Conservation (phyloP, 1,140 invertebrate genomes). For the Atta colombica region DNA sequence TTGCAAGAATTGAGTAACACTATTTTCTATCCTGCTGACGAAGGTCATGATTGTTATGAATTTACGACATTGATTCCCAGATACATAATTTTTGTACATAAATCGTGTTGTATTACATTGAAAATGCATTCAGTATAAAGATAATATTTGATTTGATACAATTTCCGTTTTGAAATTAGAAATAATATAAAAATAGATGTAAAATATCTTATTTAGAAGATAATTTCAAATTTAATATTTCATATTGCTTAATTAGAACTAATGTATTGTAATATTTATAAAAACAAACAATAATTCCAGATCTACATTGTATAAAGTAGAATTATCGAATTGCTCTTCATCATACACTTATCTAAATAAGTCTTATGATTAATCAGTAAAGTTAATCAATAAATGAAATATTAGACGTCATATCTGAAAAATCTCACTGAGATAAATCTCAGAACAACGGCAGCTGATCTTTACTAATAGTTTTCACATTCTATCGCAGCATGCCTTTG, state of each 20-base stretch:
- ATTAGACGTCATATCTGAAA: constrained; percentile 44
- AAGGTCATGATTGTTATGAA: constrained; percentile 17
- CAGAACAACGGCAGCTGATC: background rate
- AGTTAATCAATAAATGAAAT: constrained; percentile 29
- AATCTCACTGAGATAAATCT: constrained; percentile 41
- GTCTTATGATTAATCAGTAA: constrained; percentile 17
- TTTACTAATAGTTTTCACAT: constrained; percentile 47
- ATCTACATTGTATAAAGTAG: constrained; percentile 1
- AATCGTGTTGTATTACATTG: background rate
- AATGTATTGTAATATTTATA: background rate
- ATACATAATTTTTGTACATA: background rate
- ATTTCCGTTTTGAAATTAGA: background rate
- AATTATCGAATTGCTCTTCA: constrained; percentile 14
- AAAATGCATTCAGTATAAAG: background rate
- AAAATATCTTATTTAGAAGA: background rate
- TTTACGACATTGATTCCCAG: background rate
- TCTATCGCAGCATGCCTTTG: constrained; percentile 35
- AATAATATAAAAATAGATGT: background rate
- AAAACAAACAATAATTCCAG: background rate
- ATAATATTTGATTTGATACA: background rate
- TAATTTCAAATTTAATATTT: constrained; percentile 23
- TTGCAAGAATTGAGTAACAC: constrained; percentile 7
- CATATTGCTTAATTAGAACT: background rate
- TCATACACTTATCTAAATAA: constrained; percentile 2
- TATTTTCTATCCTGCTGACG: background rate